These are phyloP conservation scores for Linnaemya tessellans DNA, from an alignment of 2,888 invertebrate species.

Conservation along the genomic window DNA sequence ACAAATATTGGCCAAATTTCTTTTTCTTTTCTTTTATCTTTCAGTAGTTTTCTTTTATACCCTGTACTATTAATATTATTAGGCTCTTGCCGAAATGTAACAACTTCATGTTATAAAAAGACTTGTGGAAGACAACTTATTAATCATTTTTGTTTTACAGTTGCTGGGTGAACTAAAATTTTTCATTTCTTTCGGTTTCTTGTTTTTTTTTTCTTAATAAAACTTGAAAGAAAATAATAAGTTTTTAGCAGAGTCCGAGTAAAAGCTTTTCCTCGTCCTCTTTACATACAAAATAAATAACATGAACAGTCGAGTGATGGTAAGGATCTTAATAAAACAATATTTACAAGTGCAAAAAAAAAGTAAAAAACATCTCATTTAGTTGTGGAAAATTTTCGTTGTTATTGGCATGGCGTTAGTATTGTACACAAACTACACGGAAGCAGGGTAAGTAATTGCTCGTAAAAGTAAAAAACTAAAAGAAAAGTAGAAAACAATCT, in stretches of 20 bases:
- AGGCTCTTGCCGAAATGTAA: conserved; percentile 5
- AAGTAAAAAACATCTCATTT: conserved; percentile 39
- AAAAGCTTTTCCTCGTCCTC: conserved; percentile 46
- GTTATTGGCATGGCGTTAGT: conserved; percentile 76
- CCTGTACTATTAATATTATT: conserved; percentile 32
- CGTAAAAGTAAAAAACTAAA: background rate
- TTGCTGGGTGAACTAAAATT: conserved; percentile 37
- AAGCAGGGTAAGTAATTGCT: conserved; percentile 75
- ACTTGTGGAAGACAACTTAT: conserved; percentile 46
- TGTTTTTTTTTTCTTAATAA: conserved; percentile 22
- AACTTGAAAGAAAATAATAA: background rate
- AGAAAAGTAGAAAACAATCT: background rate
- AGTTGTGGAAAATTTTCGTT: conserved; percentile 77
- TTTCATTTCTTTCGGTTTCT: conserved; percentile 1
- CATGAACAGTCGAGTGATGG: conserved; percentile 67
- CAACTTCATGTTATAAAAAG: conserved; percentile 68
- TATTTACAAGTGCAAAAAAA: conserved; percentile 1
- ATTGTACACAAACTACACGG: conserved; percentile 76
- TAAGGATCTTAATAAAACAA: conserved; percentile 45
- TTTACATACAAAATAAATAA: conserved; percentile 23
- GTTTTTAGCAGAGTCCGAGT: background rate
- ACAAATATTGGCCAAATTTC: conserved; percentile 69
- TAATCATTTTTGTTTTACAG: conserved; percentile 64
- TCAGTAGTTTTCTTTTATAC: conserved; percentile 15
- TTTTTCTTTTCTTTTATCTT: conserved; percentile 40